Evolutionary conservation across 2,888 invertebrate species (phyloP), one percentile per base, ranked within the genome.

Genomic region (Teleogryllus oceanicus): DNA sequence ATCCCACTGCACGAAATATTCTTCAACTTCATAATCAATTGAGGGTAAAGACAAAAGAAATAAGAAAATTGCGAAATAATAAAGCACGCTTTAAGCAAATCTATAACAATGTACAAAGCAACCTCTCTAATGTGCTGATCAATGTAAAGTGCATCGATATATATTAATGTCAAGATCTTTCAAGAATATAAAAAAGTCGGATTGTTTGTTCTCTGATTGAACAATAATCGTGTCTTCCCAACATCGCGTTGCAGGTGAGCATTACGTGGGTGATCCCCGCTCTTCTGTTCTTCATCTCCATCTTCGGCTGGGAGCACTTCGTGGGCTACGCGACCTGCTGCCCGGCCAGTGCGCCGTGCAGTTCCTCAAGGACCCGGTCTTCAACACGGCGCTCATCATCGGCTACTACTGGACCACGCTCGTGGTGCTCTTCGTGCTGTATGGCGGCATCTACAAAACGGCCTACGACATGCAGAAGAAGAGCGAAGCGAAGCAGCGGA

Each of bases 281-380:
- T 1, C 88, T 98, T 81, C 89, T 99, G 13, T 99, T 99, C 88
- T 99, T 99, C 88, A 96, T 97, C 83, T 97, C 97, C 82, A 99
- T 99, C 84, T 98, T 99, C 86, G 99, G 99, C 76, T 99, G 99
- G 98, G 98, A 98, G 86, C 97, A 97, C 87, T 99, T 99, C 85
- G 94, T 97, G 77, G 98, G 98, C 24, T 94, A 93, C 90, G 98
- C 82, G 96, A 97, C 84, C 89, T 98, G 79, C 89, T 92, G 84
- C 94, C 95, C 18, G 95, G 95, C 2, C 94, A 96, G 87, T 99
- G 98, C 86, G 94, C 96, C 80, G 98, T 99, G 20, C 98, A 99
- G 88, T 99, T 99, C 88, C 91, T 99, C 82, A 97, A 97, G 87
- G 97, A 99, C 87, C 97, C 98, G 0, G 92, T 98, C 79, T 98